Conservation (phyloP, 2,113 vertebrate species). For the Dolichallabes microphthalmus region DNA sequence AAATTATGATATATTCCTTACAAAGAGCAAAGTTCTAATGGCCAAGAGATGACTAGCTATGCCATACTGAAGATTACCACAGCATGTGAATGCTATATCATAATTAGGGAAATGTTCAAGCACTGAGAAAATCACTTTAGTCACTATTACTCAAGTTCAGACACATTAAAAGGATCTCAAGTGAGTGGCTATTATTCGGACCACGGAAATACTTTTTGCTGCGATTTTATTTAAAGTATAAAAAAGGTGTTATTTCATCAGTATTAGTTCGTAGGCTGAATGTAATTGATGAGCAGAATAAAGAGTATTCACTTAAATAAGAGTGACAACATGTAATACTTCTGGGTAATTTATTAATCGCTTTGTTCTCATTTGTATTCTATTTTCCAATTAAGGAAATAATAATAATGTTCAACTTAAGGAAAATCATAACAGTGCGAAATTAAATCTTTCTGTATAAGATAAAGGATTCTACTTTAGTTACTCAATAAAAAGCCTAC, state of each 20-base stretch:
- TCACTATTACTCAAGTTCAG: background rate
- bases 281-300: slow-evolving; percentile 46
- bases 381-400: slow-evolving; percentile 52
- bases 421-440: slow-evolving; percentile 24
- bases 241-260: slow-evolving; percentile 15
- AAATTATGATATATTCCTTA: background rate
- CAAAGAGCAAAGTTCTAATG: background rate
- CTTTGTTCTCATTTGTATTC: slow-evolving; percentile 64
- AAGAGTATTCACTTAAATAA: slow-evolving; percentile 54
- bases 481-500: background rate
- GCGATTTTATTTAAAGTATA: slow-evolving; percentile 33
- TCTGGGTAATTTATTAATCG: slow-evolving; percentile 59
- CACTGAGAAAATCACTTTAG: background rate
- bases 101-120: background rate
- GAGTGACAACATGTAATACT: slow-evolving; percentile 52
- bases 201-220: slow-evolving; percentile 31
- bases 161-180: slow-evolving; percentile 20
- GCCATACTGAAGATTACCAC: background rate
- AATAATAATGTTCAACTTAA: slow-evolving; percentile 53
- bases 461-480: background rate
- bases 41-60: background rate
- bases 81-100: background rate
- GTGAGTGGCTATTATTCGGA: slow-evolving; percentile 36
- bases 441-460: background rate
- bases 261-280: slow-evolving; percentile 42